Evolutionary conservation across 2,888 invertebrate genomes (phyloP).

Genomic region (Sarcophaga caerulescens): DNA sequence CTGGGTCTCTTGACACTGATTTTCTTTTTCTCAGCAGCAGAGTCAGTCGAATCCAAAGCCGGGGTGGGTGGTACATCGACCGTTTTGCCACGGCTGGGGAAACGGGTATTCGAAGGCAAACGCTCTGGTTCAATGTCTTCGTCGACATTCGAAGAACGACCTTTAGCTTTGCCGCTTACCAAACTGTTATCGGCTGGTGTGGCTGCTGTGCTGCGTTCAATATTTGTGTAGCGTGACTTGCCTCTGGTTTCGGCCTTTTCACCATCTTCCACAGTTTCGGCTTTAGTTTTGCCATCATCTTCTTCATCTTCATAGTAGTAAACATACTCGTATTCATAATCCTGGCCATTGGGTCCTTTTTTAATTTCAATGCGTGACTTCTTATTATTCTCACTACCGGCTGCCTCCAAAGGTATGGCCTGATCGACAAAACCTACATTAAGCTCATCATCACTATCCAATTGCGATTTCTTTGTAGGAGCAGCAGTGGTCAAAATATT

Average conservation of each 20-base stretch:
- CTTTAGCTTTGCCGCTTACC: conserved; percentile 84
- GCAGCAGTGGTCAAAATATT: conserved; percentile 74
- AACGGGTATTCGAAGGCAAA: conserved; percentile 91
- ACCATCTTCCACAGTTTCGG: conserved; percentile 76
- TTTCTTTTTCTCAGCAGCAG: conserved; percentile 80
- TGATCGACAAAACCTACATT: conserved; percentile 81
- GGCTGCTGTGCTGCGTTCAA: conserved; percentile 80
- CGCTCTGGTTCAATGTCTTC: conserved; percentile 80
- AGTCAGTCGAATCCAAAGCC: conserved; percentile 85
- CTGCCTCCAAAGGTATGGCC: conserved; percentile 83
- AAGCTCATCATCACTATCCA: conserved; percentile 73
- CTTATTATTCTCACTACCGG: conserved; percentile 86
- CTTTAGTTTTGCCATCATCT: conserved; percentile 80
- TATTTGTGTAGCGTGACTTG: conserved; percentile 81
- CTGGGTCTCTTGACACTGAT: conserved; percentile 85
- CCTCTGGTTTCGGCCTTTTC: conserved; percentile 77
- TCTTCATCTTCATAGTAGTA: conserved; percentile 95
- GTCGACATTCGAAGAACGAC: conserved; percentile 77
- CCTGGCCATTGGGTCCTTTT: conserved; percentile 93
- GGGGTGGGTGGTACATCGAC: conserved; percentile 82
- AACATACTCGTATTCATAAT: conserved; percentile 95
- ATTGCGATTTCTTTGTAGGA: conserved; percentile 68
- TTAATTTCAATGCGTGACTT: conserved; percentile 91
- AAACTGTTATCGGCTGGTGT: conserved; percentile 84
- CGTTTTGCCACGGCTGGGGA: conserved; percentile 86